Evolutionary conservation across 2,888 invertebrate species (phyloP).

Genomic region (Ptychoptera contaminata): DNA sequence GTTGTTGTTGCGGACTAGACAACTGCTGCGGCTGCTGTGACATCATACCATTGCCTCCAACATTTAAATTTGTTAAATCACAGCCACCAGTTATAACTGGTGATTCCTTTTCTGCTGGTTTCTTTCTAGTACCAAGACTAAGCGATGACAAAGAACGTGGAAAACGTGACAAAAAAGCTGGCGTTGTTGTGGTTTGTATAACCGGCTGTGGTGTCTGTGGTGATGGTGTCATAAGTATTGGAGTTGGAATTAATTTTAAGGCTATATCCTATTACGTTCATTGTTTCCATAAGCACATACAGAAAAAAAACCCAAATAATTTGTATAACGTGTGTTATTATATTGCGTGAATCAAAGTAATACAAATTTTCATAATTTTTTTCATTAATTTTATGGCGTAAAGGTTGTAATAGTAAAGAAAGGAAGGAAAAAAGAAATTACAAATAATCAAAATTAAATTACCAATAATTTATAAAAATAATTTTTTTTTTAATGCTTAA

Average conservation of each 20-base stretch:
- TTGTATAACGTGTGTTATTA: not conserved
- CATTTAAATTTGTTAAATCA: no score
- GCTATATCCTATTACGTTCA: slow-evolving; percentile 11
- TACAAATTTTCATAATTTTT: slow-evolving; percentile 6
- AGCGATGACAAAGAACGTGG: slow-evolving; percentile 31
- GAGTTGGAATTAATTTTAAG: slow-evolving; percentile 10
- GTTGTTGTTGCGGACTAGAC: slow-evolving; percentile 12
- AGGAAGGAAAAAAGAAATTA: not conserved
- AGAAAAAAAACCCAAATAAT: not conserved
- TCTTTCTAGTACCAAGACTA: slow-evolving; percentile 29
- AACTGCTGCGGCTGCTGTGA: not conserved
- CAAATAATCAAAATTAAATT: no score
- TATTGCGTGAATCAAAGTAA: slow-evolving; percentile 4
- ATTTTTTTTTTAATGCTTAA: no score
- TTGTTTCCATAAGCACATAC: not conserved
- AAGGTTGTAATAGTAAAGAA: not conserved
- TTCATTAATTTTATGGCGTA: not conserved
- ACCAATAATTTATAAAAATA: no score
- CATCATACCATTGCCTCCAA: no score
- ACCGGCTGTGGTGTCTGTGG: slow-evolving; percentile 18
- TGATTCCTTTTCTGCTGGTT: slow-evolving; percentile 27
- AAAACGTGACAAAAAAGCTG: slow-evolving; percentile 26
- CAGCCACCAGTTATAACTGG: slow-evolving; percentile 11
- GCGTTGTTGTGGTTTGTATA: slow-evolving; percentile 15
- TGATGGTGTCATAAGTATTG: no score